Evolutionary conservation across 2,797 vertebrate species (phyloP).

Genomic region (Anguilla megastoma): DNA sequence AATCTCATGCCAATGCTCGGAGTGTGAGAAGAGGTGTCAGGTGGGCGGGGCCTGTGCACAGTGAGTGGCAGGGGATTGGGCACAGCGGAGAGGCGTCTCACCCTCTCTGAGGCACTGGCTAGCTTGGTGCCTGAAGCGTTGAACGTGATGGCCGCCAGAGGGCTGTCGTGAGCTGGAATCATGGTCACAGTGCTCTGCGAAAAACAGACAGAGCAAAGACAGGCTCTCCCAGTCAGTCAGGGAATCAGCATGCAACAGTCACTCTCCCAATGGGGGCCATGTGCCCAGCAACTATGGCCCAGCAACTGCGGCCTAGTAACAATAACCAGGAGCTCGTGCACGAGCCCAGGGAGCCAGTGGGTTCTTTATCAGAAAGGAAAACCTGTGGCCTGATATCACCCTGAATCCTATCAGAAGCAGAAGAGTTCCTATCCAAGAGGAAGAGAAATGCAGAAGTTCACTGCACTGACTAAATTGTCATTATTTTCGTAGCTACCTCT

Average conservation of each 20-base stretch:
- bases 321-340: neutral
- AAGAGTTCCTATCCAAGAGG: neutral
- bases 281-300: neutral
- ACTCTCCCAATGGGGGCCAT: neutral
- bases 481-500: neutral
- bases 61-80: neutral
- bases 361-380: neutral
- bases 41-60: constrained; percentile 33
- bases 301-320: neutral
- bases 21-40: neutral
- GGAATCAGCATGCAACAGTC: neutral
- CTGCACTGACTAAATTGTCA: neutral
- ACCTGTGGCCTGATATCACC: neutral
- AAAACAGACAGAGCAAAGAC: constrained; percentile 15
- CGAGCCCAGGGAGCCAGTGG: neutral
- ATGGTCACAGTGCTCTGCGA: constrained; percentile 81
- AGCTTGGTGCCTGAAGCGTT: constrained; percentile 83
- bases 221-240: neutral
- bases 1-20: constrained; percentile 93
- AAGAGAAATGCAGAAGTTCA: neutral
- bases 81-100: constrained; percentile 44
- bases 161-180: constrained; percentile 87
- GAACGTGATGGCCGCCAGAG: constrained; percentile 88
- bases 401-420: neutral
- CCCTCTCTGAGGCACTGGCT: constrained; percentile 90